Evolutionary conservation across 2,797 vertebrate genomes (phyloP).

Genomic region (Nothura maculosa): DNA sequence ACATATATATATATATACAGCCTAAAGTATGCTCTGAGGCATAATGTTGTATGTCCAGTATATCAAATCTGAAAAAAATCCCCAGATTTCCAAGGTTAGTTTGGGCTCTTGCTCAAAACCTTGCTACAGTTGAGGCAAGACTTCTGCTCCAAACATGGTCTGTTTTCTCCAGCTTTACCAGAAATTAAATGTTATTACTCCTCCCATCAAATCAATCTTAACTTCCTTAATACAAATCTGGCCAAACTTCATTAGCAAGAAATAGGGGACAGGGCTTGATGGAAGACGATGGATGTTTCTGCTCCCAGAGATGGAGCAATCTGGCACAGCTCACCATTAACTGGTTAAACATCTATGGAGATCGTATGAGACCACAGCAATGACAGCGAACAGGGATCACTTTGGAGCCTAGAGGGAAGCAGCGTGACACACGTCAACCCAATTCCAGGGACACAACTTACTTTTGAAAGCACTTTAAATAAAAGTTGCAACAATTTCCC

Average conservation of each 20-base stretch:
- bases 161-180: background rate
- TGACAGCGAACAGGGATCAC: background rate
- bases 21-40: background rate
- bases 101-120: conserved; percentile 4
- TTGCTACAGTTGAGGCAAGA: background rate
- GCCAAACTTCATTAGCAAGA: background rate
- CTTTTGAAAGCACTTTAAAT: conserved; percentile 11
- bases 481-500: background rate
- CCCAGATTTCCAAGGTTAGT: background rate
- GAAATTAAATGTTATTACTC: background rate
- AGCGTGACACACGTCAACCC: background rate
- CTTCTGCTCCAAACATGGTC: background rate
- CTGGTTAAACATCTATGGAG: background rate
- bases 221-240: background rate
- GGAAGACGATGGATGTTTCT: background rate
- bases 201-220: background rate
- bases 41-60: background rate
- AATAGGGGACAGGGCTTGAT: background rate
- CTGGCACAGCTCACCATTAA: background rate
- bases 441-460: background rate
- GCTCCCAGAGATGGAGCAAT: background rate
- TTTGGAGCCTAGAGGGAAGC: background rate
- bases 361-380: background rate
- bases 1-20: too few relatives aligned
- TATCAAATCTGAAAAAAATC: background rate